Base-by-base conservation (phyloP, 1,140 invertebrate species). In the Drosophila nannoptera region DNA sequence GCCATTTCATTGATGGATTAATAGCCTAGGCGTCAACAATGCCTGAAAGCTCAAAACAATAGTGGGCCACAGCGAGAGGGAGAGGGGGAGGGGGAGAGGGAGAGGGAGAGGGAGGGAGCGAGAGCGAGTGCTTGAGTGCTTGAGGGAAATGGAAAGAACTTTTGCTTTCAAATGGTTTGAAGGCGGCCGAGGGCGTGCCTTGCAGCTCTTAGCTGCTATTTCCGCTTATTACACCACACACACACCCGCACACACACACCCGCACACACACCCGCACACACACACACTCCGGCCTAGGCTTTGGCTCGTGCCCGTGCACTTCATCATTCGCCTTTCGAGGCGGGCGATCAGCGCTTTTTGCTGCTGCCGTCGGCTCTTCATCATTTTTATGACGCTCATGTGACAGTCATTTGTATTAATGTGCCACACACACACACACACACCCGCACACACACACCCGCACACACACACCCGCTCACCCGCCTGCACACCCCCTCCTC, bases 301-400 rank as follows among this genome's bases (percentile, higher is more conserved):
- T 46, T 31, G 42, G n/a, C 69, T 75, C 69, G 72, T 75, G 69
- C 49, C 63, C 33, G 35, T 73, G 73, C 73, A 72, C 64, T 75
- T 72, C 59, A 73, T 59, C 69, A 73, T 53, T 42, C 62, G 56
- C 52, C 50, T 58, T 71, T 66, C 40, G 48, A 32, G 40, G 32
- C 49, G 45, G 54, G 22, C 71, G 70, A 78, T 78, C 76, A 78
- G 75, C n/a, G 66, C 71, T 78, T 78, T 78, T 72, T 58, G 56
- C 43, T 73, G 43, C 56, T 74, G 56, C 40, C 42, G 49, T 58
- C 49, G 75, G 46, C 76, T 78, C 77, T 78, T 74, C 77, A 78
- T 78, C 77, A 78, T 78, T 78, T 78, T 78, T 78, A 78, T 78
- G 75, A 78, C 75, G 77, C 77, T 78, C 77, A 78, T 78, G 77